These are phyloP conservation scores for Chelon labrosus DNA, from an alignment of 2,797 vertebrate species.

Conservation along the genomic window DNA sequence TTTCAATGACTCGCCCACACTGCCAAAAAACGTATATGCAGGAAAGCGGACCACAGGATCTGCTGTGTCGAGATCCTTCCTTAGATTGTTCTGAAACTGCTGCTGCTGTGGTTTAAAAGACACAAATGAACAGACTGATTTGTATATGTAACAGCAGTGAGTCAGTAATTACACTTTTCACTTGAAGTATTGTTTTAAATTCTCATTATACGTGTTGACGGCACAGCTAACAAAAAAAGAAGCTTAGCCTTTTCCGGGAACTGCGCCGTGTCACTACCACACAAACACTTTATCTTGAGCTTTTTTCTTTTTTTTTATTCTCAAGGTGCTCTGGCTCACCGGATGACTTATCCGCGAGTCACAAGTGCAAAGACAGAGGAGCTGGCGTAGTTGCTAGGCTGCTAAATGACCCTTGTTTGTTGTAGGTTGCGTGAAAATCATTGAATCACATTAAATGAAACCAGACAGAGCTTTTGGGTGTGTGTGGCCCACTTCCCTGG, in stretches of 20 bases:
- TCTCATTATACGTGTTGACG: neutral
- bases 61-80: conserved; percentile 36
- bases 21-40: conserved; percentile 6
- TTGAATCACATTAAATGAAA: neutral
- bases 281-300: neutral
- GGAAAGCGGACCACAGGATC: conserved; percentile 35
- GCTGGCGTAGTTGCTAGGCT: neutral
- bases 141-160: neutral
- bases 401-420: conserved; percentile 25
- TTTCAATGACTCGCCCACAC: conserved; percentile 15
- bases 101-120: neutral
- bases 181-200: neutral
- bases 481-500: neutral
- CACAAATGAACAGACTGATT: neutral
- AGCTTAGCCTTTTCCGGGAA: conserved; percentile 30
- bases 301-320: neutral
- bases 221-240: neutral
- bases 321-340: conserved; percentile 13
- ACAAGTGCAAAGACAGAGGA: conserved; percentile 14
- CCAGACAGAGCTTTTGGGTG: too few relatives aligned
- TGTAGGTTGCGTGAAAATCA: neutral
- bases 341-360: conserved; percentile 41
- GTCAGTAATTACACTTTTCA: neutral
- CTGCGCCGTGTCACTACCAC: neutral
- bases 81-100: conserved; percentile 41